A percentile compares a stretch with the other conserved stretches of the same genome.
Conservation (phyloP, 2,113 vertebrate genomes). For the Bubo blakistoni region DNA sequence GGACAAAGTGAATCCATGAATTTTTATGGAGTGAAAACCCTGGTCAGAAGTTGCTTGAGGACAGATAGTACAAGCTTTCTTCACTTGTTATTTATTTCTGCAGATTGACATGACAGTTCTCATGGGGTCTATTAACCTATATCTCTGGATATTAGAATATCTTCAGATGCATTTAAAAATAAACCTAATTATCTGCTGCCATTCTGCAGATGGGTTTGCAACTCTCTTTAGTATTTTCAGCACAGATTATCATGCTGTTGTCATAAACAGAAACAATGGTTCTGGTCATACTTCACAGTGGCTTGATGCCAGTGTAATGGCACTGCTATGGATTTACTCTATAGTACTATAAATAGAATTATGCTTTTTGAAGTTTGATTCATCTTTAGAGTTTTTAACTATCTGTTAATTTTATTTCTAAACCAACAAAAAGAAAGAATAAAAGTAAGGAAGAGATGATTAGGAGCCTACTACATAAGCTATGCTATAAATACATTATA, state of each 20-base stretch:
- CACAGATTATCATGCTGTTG: background rate
- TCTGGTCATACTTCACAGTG: background rate
- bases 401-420: background rate
- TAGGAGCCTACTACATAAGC: background rate
- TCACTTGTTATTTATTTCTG: background rate
- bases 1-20: background rate
- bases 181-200: background rate
- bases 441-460: background rate
- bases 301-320: background rate
- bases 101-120: background rate
- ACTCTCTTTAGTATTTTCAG: background rate
- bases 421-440: background rate
- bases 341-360: background rate
- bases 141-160: background rate
- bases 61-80: background rate
- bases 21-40: background rate
- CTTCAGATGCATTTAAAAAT: background rate
- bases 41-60: background rate
- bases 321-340: background rate
- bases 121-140: background rate
- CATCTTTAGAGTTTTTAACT: background rate
- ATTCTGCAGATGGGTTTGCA: background rate
- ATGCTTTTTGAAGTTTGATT: background rate
- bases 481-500: background rate
- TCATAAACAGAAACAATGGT: background rate